These are phyloP conservation scores for Cherax quadricarinatus DNA, from an alignment of 1,140 invertebrate genomes.

Conservation along the genomic window DNA sequence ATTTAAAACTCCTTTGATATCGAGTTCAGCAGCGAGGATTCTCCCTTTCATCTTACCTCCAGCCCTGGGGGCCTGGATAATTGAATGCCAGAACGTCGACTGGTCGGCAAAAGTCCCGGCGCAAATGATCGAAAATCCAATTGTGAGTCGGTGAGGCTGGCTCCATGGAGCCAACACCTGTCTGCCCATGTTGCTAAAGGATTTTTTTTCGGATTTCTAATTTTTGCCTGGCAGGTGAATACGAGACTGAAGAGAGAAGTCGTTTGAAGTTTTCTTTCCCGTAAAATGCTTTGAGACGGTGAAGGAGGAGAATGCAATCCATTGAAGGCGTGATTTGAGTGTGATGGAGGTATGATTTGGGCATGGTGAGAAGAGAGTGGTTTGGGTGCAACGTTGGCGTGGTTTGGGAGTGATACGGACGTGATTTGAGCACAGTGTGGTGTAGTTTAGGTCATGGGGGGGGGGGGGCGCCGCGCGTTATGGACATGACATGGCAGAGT, in stretches of 20 bases:
- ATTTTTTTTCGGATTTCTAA: neutral
- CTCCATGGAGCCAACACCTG: neutral
- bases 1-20: slow-evolving; percentile 58
- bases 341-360: neutral
- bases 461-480: too few relatives aligned
- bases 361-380: neutral
- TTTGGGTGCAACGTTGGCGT: neutral
- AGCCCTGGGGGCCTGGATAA: slow-evolving; percentile 15
- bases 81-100: slow-evolving; percentile 39
- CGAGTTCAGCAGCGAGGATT: neutral
- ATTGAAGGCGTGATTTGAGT: too few relatives aligned
- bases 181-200: neutral
- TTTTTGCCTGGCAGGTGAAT: neutral
- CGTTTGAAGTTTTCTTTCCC: neutral
- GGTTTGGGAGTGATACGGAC: too few relatives aligned
- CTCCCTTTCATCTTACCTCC: slow-evolving; percentile 42
- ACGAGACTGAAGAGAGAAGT: neutral
- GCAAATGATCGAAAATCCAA: slow-evolving; percentile 29
- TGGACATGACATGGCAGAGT: too few relatives aligned
- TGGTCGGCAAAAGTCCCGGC: neutral
- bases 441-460: too few relatives aligned
- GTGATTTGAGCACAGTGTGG: too few relatives aligned
- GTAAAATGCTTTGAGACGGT: neutral
- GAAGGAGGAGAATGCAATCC: too few relatives aligned
- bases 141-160: neutral